Evolutionary conservation across 1,140 invertebrate genomes (phyloP).

Genomic region (Laodelphax striatellus): DNA sequence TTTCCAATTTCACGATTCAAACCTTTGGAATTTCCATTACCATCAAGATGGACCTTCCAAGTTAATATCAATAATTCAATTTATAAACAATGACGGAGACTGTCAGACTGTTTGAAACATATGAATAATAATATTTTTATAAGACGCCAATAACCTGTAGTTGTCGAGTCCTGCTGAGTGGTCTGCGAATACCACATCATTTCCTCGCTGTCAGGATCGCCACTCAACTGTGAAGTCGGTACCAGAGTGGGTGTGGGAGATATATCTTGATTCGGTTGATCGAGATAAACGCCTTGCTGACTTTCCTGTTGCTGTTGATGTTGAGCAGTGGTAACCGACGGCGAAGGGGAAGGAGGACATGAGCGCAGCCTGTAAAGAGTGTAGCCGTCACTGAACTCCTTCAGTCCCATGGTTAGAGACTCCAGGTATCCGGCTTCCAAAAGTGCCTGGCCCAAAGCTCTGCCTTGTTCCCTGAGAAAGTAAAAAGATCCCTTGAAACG

Average conservation of each 20-base stretch:
- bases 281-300: no score
- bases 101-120: no score
- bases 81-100: no score
- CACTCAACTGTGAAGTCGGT: no score
- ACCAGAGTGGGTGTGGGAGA: no score
- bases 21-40: no score
- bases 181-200: slow-evolving; percentile 2
- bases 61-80: no score
- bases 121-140: no score
- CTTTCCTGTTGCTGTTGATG: neutral
- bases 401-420: slow-evolving; percentile 40
- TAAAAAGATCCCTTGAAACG: neutral
- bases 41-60: no score
- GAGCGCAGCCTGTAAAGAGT: slow-evolving; percentile 17
- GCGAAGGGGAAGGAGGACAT: neutral
- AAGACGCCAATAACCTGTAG: slow-evolving; percentile 10
- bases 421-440: slow-evolving; percentile 68
- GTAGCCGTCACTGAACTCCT: slow-evolving; percentile 20
- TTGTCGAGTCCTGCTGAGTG: slow-evolving; percentile 4
- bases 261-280: no score
- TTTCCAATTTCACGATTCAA: no score
- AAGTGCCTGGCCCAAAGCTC: slow-evolving; percentile 67
- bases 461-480: slow-evolving; percentile 58
- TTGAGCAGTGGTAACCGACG: neutral
- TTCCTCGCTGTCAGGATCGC: neutral